Evolutionary conservation across 2,888 invertebrate species (phyloP), one percentile per base, ranked within the genome.

Genomic region (Heliconius hortense): DNA sequence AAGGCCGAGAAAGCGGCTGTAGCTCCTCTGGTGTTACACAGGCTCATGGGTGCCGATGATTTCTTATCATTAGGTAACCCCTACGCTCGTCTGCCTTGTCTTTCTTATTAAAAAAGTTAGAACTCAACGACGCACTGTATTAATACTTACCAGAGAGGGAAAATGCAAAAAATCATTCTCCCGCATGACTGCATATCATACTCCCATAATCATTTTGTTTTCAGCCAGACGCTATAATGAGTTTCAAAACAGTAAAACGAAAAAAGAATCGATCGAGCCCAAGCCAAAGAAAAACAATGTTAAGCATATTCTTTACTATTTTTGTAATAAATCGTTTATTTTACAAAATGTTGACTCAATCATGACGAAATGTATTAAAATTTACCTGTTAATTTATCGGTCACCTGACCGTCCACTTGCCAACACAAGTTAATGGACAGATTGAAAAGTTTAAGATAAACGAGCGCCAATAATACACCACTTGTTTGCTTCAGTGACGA

Each of bases 401-500:
- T 86, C 90, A 89, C 84, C 85, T 89, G 90, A 87, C 85, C 74
- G 75, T 85, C 84, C 85, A 86, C 85, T 83, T 90, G 90, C 90
- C 90, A 90, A 90, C 77, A 79, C 78, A 82, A 82, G 82, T 82
- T 83, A 81, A 77, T 72, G 67, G 72, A 71, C 64, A 63, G 71
- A 53, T 13, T 62, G 72, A 75, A 77, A 78, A 76, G 76, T 75
- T 67, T 73, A 73, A 75, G 67, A 75, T 68, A 66, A 76, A 69
- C 63, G 66, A 39, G 24, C 60, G 67, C 70, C 59, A 75, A 72
- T 78, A 68, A 75, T 39, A 71, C 53, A 72, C 31, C 48, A 73
- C 63, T 75, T 66, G 72, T 76, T 68, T 72, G 66, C 66, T 68
- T 66, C 26, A 72, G 75, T 75, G 75, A 73, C 67, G 62, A 78